Base-by-base conservation (phyloP, 2,888 invertebrate genomes). In the Macrosiphum euphorbiae region DNA sequence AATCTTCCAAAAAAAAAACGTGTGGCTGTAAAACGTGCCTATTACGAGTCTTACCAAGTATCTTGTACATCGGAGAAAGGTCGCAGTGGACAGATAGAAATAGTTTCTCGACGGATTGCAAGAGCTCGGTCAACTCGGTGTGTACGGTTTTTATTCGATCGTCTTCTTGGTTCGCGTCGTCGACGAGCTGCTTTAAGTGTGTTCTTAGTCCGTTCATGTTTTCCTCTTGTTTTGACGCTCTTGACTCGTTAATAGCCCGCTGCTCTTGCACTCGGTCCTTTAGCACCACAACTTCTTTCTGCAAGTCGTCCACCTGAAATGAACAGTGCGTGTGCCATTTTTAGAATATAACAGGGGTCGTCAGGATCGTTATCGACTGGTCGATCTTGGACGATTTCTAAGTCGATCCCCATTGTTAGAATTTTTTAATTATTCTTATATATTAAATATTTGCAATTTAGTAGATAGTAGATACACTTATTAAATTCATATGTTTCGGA, bases 71-170 rank as follows among this genome's bases (percentile, higher is more conserved):
- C 0, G 98, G 97, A 28, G 98, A 96, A 90, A 97, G 97, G 95
- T 97, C 97, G 95, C 98, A 98, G 85, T 97, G 97, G 8, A 98
- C 97, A 85, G 97, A 96, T 95, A 97, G 97, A 96, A 96, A 96
- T 89, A 96, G 95, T 0, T 96, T 95, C 26, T 96, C 96, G 94
- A 97, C 96, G 61, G 96, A 96, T 78, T 95, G 95, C 94, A 96
- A 95, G 35, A 97, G 95, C 94, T 96, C 96, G 11, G 95, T 95
- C 91, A 96, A 95, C 41, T 95, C 95, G 2, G 95, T 95, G 91
- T 96, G 96, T 93, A 96, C 95, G 95, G 96, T 95, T 0, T 95
- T 95, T 47, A 96, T 95, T 3, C 95, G 96, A 78, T 96, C 96
- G 92, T 96, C 96, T 4, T 96, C 95, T 5, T 94, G 94, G n/a